Conservation (phyloP, 2,797 vertebrate species). For the Characodon lateralis region DNA sequence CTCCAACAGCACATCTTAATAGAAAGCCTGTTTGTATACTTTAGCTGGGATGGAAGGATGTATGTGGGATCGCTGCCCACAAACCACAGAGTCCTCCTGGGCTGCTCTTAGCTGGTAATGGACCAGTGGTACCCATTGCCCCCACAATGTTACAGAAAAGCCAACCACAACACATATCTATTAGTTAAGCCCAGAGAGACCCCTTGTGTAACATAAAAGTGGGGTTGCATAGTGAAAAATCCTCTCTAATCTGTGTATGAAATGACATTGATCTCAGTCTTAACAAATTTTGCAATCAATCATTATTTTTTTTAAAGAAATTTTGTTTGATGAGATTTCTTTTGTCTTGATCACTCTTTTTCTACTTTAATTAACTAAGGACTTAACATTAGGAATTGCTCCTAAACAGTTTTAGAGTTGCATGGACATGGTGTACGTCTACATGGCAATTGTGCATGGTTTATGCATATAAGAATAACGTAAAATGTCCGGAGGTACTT, state of each 20-base stretch:
- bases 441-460: not conserved
- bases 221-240: not conserved
- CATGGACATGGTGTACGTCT: not conserved
- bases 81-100: not conserved
- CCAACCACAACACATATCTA: not conserved
- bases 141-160: not conserved
- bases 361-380: not conserved
- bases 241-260: not conserved
- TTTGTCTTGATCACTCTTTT: not conserved
- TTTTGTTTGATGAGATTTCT: not conserved
- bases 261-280: not conserved
- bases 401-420: not conserved
- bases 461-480: not conserved
- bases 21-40: conserved; percentile 20
- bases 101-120: conserved; percentile 2
- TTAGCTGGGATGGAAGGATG: not conserved
- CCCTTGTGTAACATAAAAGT: not conserved
- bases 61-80: not conserved
- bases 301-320: not conserved
- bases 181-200: not conserved
- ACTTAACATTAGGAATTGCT: not conserved
- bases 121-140: not conserved
- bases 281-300: not conserved
- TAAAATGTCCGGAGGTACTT: not conserved
- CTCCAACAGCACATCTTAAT: conserved; percentile 28